Conservation (phyloP, 2,888 invertebrate genomes). For the Stenichneumon culpator region DNA sequence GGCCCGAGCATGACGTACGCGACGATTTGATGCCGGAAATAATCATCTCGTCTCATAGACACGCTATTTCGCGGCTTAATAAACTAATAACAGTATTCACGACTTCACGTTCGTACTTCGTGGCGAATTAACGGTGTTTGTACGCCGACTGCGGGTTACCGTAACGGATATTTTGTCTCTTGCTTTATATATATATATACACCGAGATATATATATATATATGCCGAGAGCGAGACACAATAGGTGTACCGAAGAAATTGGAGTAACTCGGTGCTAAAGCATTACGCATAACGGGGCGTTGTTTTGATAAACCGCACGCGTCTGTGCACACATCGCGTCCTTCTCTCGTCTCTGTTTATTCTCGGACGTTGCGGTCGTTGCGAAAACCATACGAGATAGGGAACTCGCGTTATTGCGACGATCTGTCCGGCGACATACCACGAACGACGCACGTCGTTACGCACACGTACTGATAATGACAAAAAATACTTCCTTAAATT, state of each 20-base stretch:
- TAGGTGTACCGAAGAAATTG: background rate
- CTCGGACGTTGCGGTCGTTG: background rate
- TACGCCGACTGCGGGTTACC: background rate
- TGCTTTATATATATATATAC: background rate
- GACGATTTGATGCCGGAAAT: constrained; percentile 36
- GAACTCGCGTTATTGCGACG: background rate
- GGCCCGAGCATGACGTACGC: constrained; percentile 11
- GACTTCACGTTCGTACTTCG: constrained; percentile 9
- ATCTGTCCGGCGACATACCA: background rate
- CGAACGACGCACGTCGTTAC: background rate
- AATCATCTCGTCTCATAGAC: constrained; percentile 34
- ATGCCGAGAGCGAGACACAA: background rate
- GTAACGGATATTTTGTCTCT: background rate
- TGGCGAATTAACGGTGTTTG: constrained; percentile 9
- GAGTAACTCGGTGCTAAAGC: constrained; percentile 15
- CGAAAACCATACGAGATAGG: constrained; percentile 25
- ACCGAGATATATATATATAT: background rate
- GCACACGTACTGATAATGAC: background rate
- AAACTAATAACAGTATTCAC: constrained; percentile 29
- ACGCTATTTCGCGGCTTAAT: constrained; percentile 23
- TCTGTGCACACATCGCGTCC: background rate
- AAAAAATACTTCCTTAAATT: background rate
- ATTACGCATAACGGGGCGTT: constrained; percentile 59
- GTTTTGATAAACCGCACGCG: constrained; percentile 49
- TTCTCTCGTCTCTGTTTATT: constrained; percentile 21